Evolutionary conservation across 37 sponge, comb jelly and placozoan species (phyloP), one percentile per base, ranked within the genome.

Genomic region (Halisarca cf. caerulea): DNA sequence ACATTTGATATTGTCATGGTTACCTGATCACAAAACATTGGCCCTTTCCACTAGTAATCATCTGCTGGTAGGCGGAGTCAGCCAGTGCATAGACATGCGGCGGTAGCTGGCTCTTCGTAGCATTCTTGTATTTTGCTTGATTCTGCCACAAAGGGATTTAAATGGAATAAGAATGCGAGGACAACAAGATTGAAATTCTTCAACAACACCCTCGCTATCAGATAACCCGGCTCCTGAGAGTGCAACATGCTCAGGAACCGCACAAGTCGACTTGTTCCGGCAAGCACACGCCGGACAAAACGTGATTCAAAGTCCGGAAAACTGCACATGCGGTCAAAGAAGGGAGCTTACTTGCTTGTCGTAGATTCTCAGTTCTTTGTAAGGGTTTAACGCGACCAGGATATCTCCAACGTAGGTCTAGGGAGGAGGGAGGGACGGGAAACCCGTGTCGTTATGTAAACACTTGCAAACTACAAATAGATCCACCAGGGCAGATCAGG

Each of bases 321-420:
- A n/a, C n/a, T n/a, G n/a, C n/a, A n/a, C n/a, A n/a, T n/a, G n/a
- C n/a, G n/a, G n/a, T n/a, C n/a, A n/a, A n/a, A n/a, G n/a, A n/a
- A n/a, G n/a, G n/a, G 6, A 38, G 34, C 85, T 79, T 20, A 92
- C 93, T 81, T 86, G 73, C 32, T 70, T 62, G 23, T 82, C 87
- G 36, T 86, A 92, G 14, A 92, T 92, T 17, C 54, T 34, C 23
- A 92, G 91, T 53, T 40, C 27, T 41, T 94, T 94, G 90, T 86
- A 94, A 18, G 95, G 95, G 47, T 94, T 94, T 7, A 94, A 59
- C 40, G 95, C 89, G 7, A 91, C 90, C 3, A 94, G 66, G 60
- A 94, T 91, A 61, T 94, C 95, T 43, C 95, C 95, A 1, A 91
- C 86, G 66, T 91, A 94, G 18, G 95, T 94, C 92, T 92, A 55